These are phyloP conservation scores for Plebejus argus DNA, from an alignment of 2,888 invertebrate genomes.

Conservation along the genomic window DNA sequence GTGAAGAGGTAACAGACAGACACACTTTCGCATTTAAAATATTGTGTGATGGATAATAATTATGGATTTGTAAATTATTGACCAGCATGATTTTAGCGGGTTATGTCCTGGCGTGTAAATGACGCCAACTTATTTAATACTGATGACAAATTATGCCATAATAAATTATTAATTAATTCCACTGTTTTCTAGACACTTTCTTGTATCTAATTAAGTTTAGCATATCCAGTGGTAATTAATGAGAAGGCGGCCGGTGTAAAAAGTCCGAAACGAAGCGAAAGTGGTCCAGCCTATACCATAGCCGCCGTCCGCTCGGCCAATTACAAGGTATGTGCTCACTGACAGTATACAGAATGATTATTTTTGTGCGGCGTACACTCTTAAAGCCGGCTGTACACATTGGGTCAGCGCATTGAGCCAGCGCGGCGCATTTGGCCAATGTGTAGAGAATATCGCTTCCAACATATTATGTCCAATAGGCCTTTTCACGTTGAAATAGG, in stretches of 20 bases:
- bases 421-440: background rate
- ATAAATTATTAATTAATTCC: background rate
- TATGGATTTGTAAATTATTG: too few species aligned
- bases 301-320: constrained; percentile 67
- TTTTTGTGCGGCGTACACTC: too few species aligned
- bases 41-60: too few species aligned
- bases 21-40: too few species aligned
- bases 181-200: background rate
- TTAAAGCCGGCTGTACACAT: background rate
- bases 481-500: background rate
- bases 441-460: background rate
- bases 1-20: too few species aligned
- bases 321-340: constrained; percentile 73
- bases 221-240: constrained; percentile 9
- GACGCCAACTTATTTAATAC: background rate
- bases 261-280: constrained; percentile 56
- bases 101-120: background rate
- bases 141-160: background rate
- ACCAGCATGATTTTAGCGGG: too few species aligned
- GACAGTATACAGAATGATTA: constrained; percentile 59
- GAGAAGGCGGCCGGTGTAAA: constrained; percentile 20
- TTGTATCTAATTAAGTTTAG: constrained; percentile 7
- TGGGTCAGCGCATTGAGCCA: background rate
- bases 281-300: constrained; percentile 66
- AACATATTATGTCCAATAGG: too few species aligned